Evolutionary conservation across 2,888 invertebrate species (phyloP).

Genomic region (Malacosoma neustria): DNA sequence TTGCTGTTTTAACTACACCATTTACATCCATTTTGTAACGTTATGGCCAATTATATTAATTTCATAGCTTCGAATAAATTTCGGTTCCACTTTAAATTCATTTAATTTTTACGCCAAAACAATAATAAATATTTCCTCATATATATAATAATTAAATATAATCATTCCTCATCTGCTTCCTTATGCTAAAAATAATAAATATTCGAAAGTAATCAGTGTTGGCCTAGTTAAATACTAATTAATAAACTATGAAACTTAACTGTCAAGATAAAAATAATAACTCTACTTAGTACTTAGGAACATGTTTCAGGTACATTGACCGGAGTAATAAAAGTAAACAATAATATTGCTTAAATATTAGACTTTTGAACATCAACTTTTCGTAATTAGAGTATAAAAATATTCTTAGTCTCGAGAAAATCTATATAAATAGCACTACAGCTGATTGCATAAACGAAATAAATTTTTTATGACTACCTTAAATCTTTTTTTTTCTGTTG

Average conservation of each 20-base stretch:
- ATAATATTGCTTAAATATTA: too few relatives aligned
- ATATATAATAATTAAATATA: too few relatives aligned
- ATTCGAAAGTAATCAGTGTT: neutral
- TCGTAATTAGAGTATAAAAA: too few relatives aligned
- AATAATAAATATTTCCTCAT: neutral
- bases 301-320: too few relatives aligned
- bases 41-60: neutral
- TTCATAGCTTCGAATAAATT: neutral
- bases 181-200: neutral
- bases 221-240: constrained; percentile 4
- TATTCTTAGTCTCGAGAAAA: too few relatives aligned
- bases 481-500: too few relatives aligned
- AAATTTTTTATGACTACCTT: too few relatives aligned
- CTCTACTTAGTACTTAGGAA: constrained; percentile 8
- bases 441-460: too few relatives aligned
- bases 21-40: neutral
- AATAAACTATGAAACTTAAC: constrained; percentile 13
- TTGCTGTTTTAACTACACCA: too few relatives aligned
- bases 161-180: neutral
- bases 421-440: too few relatives aligned
- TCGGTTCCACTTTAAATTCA: neutral
- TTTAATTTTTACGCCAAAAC: neutral
- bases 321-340: too few relatives aligned
- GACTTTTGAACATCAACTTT: too few relatives aligned
- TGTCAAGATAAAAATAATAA: constrained; percentile 11